Evolutionary conservation across 1,140 invertebrate species (phyloP).

Genomic region (Leucophenga varia): DNA sequence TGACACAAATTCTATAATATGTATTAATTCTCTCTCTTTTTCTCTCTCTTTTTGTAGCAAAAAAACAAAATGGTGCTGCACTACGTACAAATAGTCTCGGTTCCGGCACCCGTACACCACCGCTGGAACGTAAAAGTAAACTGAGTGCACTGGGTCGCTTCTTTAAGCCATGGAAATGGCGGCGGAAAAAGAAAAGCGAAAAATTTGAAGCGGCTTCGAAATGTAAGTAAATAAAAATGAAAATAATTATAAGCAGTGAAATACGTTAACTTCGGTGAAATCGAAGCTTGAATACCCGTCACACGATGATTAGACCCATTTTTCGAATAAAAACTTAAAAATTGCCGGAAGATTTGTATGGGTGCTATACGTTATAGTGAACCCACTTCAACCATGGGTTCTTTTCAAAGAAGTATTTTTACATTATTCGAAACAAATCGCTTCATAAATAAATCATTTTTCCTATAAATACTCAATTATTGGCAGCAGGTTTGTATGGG

Average conservation of each 20-base stretch:
- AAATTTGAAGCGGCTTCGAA: constrained; percentile 94
- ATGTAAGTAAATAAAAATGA: too few relatives aligned
- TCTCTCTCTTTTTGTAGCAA: constrained; percentile 68
- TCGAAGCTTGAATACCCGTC: too few relatives aligned
- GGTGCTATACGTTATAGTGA: too few relatives aligned
- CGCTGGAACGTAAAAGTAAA: constrained; percentile 86
- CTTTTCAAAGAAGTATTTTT: not conserved
- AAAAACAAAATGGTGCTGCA: constrained; percentile 90
- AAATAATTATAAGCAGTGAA: not conserved
- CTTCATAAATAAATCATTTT: too few relatives aligned
- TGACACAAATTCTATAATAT: not conserved
- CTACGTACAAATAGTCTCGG: constrained; percentile 83
- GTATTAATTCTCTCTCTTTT: not conserved
- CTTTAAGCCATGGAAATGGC: constrained; percentile 99
- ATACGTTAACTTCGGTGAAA: too few relatives aligned
- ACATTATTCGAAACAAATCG: too few relatives aligned
- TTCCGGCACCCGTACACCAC: constrained; percentile 75
- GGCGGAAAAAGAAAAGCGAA: constrained; percentile 97
- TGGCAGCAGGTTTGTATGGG: too few relatives aligned
- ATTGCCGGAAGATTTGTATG: too few relatives aligned
- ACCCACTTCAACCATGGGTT: too few relatives aligned
- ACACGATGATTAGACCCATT: too few relatives aligned
- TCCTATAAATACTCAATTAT: too few relatives aligned
- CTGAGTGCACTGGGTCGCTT: constrained; percentile 90
- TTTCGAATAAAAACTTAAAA: too few relatives aligned